Evolutionary conservation across 2,888 invertebrate genomes (phyloP), one percentile per base, ranked within the genome.

Genomic region (Synergus laeviventris): DNA sequence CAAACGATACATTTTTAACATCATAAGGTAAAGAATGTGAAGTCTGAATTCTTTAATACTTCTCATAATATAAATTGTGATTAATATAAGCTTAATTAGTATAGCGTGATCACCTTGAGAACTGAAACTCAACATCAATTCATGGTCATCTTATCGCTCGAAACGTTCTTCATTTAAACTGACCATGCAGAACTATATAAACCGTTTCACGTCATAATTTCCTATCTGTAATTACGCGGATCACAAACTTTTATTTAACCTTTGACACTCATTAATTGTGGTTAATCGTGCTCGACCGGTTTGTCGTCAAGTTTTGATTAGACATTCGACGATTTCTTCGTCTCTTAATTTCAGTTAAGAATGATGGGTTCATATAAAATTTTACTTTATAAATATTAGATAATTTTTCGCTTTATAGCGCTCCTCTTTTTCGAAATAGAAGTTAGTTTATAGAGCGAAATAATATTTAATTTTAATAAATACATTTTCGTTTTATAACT

Each of bases 191-290:
- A 56, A 12, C 21, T 18, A 11, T 56, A 56, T 56, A 21, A 56
- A 21, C 12, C 3, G 12, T 56, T 42, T 70, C 31, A 11, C 14
- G n/a, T 31, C 49, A 14, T 36, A 45, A 49, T 4, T 49, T 70
- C 70, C 21, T 31, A 70, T 70, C 70, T n/a, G 24, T 45, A 70
- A 70, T 70, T 70, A 70, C 31, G 45, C 45, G 70, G 70, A 70
- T 70, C 70, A 70, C 24, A 49, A 70, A 49, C 24, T 70, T 49
- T n/a, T 31, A 16, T n/a, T 70, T 70, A 70, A 49, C 70, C 24
- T 12, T 49, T 70, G 70, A 70, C 49, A 60, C 24, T 74, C 45
- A 49, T 49, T 62, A 39, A 74, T 74, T 59, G 18, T 31, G 9
- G 66, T 76, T 76, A 54, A 73, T 76, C 42, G 38, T 18, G 14